Conservation (phyloP, 2,888 invertebrate species). For the Acrocera orbiculus region DNA sequence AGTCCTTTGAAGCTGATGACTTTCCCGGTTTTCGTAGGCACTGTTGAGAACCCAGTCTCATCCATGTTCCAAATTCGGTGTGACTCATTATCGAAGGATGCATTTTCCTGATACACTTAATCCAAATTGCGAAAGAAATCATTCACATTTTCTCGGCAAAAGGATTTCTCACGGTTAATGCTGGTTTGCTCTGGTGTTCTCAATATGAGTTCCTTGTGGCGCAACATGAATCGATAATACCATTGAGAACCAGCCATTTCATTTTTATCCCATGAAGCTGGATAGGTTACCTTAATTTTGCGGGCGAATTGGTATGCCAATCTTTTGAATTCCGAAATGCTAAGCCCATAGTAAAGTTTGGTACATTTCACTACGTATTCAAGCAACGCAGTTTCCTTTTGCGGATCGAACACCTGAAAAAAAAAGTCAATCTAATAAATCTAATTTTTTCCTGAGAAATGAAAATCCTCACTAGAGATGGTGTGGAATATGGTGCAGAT, state of each 20-base stretch:
- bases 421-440: no score
- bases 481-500: no score
- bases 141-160: not conserved
- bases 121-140: not conserved
- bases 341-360: no score
- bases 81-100: not conserved
- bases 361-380: no score
- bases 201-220: not conserved
- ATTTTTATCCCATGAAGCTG: not conserved
- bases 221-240: not conserved
- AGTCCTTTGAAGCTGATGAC: conserved; percentile 1
- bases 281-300: not conserved
- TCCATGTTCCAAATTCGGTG: conserved; percentile 7
- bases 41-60: conserved; percentile 5
- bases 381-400: no score
- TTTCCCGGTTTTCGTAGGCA: not conserved
- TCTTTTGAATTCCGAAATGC: not conserved
- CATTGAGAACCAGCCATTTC: not conserved
- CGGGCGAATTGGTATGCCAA: not conserved
- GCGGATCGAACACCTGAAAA: no score
- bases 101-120: not conserved
- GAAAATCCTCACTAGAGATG: no score
- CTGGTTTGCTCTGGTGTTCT: not conserved
- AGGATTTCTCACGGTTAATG: not conserved
- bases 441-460: no score